Base-by-base conservation (phyloP, 2,888 invertebrate genomes). In the Andrena camellia region DNA sequence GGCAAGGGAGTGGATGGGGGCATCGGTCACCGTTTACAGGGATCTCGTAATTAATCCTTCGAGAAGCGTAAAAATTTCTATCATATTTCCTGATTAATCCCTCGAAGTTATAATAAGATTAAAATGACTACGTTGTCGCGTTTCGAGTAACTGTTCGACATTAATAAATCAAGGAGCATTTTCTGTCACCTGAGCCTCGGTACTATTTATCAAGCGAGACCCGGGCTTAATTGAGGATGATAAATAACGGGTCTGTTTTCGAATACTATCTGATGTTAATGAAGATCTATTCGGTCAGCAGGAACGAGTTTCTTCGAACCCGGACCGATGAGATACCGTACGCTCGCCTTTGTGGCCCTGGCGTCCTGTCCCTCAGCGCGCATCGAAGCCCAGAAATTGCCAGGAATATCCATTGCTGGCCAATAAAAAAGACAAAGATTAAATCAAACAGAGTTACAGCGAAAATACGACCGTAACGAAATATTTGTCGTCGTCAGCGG, bases 201-300 rank as follows among this genome's bases (percentile, higher is more conserved):
- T 10, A 68, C 42, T 63, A 76, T 89, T 78, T 76, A 80, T 88
- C 78, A 81, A 60, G 60, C 69, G 62, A 60, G 78, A 74, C 66
- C 81, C 63, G 23, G 35, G 78, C 67, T 87, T 89, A 88, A 89
- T 87, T 80, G 82, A 79, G 78, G 73, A 79, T 87, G 89, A 89
- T 84, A 71, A 83, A 88, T 81, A 63, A 79, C 29, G 59, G 78
- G 50, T 66, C 74, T 29, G 76, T 85, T 82, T 73, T 73, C 74
- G 78, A 69, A 83, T 60, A n/a, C 81, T 78, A 80, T 71, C 86
- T 69, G 78, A 81, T 86, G 81, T 81, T 89, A 89, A 90, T 90
- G 83, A 83, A 90, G 86, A 90, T 81, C 83, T 86, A 80, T 81
- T 81, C 81, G 83, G 59, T 35, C 62, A 74, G 31, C 54, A 66